phyloP scores from a whole-genome alignment of 2,113 vertebrate genomes.

The Dipodomys spectabilis region DNA sequence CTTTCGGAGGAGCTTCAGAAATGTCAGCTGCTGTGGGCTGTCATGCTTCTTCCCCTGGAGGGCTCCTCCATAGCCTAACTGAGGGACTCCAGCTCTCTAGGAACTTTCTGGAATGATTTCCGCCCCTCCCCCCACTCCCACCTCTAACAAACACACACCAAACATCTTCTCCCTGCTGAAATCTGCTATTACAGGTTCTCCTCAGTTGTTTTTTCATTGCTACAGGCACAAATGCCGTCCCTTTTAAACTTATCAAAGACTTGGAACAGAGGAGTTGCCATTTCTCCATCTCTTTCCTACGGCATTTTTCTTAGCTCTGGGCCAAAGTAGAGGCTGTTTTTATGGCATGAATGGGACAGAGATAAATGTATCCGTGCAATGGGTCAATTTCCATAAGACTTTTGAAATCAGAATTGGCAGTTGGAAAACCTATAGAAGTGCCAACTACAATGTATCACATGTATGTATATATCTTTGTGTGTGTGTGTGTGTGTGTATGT shows the following conservation, averaged over 20 bases:
- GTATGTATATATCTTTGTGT: no score
- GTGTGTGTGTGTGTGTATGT: no score
- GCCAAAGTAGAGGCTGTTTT: constrained; percentile 22
- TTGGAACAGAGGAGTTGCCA: neutral
- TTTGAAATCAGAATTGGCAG: constrained; percentile 39
- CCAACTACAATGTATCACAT: neutral
- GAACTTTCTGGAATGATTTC: neutral
- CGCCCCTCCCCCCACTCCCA: neutral
- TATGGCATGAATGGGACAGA: neutral
- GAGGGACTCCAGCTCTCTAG: neutral
- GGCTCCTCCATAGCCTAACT: neutral
- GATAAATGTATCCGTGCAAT: constrained; percentile 25
- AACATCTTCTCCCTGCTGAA: neutral
- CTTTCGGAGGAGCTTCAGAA: constrained; percentile 3
- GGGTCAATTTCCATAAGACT: constrained; percentile 12
- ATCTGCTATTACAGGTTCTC: neutral
- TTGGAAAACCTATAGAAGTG: neutral
- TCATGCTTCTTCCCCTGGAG: neutral
- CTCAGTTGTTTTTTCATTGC: constrained; percentile 48
- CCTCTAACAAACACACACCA: no score
- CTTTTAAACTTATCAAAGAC: constrained; percentile 4
- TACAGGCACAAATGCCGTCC: neutral
- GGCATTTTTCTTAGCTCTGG: constrained; percentile 37
- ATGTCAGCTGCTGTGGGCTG: neutral
- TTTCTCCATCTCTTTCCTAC: constrained; percentile 44